Evolutionary conservation across 2,888 invertebrate genomes (phyloP), one percentile per base, ranked within the genome.

Genomic region (Syrista parreyssii): DNA sequence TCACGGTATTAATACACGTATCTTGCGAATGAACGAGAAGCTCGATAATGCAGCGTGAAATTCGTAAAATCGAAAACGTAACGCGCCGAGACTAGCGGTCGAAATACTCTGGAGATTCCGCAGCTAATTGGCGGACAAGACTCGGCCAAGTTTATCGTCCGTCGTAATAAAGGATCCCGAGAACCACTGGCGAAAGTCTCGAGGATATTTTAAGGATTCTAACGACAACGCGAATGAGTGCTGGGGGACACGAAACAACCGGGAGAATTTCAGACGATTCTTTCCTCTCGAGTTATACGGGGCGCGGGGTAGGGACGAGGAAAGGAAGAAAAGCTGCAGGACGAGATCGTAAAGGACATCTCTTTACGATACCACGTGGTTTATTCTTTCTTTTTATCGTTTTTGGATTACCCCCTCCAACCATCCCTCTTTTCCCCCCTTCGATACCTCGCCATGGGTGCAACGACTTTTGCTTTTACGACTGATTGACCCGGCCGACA

Each of bases 401-500:
- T 55, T 15, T 23, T 55, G 9, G 23, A 55, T 55, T 2, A 23
- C 2, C 23, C 9, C 2, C 9, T 55, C 1, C 9, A 0, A 9
- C 9, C 4, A 3, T 12, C 12, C 12, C 3, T 1, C 23, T 55
- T 55, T 55, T 55, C 2, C 0, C 23, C 15, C 23, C 55, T 9
- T 55, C 55, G 55, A 55, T 55, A 6, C 23, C 23, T 55, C 55
- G 23, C 23, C 55, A 55, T 71, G 71, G 32, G 71, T 71, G 71
- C 32, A 71, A 71, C 32, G 71, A 71, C 71, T 71, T 33, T 33
- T 30, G 71, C 71, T 71, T 71, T 71, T 71, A 71, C 71, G 33
- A 71, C 71, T 33, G 71, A 71, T 71, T 71, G 71, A 71, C 71
- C 71, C 71, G 71, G 33, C 9, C 32, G 71, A 71, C 32, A 71